Conservation (phyloP, 1,140 invertebrate species). For the Luehdorfia chinensis region DNA sequence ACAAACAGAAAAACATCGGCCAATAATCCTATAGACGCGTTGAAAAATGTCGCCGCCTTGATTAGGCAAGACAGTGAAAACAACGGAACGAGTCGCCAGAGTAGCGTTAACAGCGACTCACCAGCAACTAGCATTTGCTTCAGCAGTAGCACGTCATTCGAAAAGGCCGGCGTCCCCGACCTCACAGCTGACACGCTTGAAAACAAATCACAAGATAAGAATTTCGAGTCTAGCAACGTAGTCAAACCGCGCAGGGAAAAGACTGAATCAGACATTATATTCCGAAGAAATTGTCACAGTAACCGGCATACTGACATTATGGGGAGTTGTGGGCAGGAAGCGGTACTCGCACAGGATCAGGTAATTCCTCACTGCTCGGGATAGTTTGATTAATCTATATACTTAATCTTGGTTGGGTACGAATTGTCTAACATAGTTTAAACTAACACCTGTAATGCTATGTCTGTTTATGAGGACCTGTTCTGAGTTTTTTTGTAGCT, state of each 20-base stretch:
- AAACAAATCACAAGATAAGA: conserved; percentile 26
- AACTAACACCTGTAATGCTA: conserved; percentile 54
- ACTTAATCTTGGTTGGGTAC: conserved; percentile 54
- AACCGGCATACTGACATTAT: conserved; percentile 79
- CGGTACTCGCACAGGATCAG: conserved; percentile 72
- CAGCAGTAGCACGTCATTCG: conserved; percentile 42
- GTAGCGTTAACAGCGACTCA: conserved; percentile 60
- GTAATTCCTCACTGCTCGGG: conserved; percentile 70
- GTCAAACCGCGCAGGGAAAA: conserved; percentile 86
- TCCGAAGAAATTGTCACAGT: conserved; percentile 81
- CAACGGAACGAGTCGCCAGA: conserved; percentile 48
- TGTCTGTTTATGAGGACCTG: conserved; percentile 29
- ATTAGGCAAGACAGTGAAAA: conserved; percentile 59
- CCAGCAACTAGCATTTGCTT: conserved; percentile 63
- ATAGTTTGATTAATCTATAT: conserved; percentile 65
- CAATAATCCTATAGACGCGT: conserved; percentile 58
- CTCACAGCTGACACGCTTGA: conserved; percentile 53
- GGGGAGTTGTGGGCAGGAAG: conserved; percentile 69
- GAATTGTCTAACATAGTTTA: conserved; percentile 58
- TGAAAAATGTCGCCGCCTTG: conserved; percentile 62
- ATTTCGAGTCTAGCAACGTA: conserved; percentile 30
- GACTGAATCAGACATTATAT: conserved; percentile 90
- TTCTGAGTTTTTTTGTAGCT: conserved; percentile 39
- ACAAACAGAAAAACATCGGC: conserved; percentile 33
- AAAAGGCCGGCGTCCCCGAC: conserved; percentile 49